Percentiles rank a stretch among this genome's conserved stretches.
These are phyloP conservation scores for Pempheris klunzingeri DNA, from an alignment of 2,797 vertebrate species.

Conservation along the genomic window DNA sequence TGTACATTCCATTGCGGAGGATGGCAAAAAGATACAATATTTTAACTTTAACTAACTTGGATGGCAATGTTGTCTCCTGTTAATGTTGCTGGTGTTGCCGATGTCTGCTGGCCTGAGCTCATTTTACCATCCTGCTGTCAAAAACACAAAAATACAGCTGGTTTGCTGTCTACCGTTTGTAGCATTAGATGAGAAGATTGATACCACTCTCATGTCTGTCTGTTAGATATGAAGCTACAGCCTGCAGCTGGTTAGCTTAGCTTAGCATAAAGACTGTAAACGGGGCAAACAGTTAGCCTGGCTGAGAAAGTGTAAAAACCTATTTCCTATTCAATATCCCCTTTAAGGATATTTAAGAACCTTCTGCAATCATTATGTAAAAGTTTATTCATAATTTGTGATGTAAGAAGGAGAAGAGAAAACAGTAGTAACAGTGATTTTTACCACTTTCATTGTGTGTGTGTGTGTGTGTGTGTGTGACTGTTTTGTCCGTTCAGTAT, in stretches of 20 bases:
- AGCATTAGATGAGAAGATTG: background rate
- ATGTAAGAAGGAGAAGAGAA: background rate
- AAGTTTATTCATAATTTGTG: background rate
- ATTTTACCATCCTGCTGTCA: too few relatives aligned
- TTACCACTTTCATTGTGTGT: background rate
- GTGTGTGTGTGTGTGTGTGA: background rate
- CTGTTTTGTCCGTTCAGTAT: conserved; percentile 82
- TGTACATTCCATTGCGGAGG: too few relatives aligned
- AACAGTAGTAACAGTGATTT: background rate
- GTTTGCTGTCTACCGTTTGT: too few relatives aligned
- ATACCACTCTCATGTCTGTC: background rate
- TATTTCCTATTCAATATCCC: background rate
- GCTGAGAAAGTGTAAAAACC: background rate
- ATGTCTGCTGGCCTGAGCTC: too few relatives aligned
- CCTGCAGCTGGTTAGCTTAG: background rate
- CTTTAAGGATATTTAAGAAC: background rate
- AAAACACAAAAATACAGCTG: too few relatives aligned
- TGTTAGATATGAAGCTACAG: background rate
- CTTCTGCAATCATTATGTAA: background rate
- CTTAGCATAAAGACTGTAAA: background rate
- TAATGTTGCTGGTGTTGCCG: too few relatives aligned
- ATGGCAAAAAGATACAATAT: too few relatives aligned
- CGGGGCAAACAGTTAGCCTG: background rate
- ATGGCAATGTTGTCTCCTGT: too few relatives aligned
- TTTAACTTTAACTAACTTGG: too few relatives aligned